phyloP scores from a whole-genome alignment of 2,113 vertebrate genomes.

The Calidris pugnax region DNA sequence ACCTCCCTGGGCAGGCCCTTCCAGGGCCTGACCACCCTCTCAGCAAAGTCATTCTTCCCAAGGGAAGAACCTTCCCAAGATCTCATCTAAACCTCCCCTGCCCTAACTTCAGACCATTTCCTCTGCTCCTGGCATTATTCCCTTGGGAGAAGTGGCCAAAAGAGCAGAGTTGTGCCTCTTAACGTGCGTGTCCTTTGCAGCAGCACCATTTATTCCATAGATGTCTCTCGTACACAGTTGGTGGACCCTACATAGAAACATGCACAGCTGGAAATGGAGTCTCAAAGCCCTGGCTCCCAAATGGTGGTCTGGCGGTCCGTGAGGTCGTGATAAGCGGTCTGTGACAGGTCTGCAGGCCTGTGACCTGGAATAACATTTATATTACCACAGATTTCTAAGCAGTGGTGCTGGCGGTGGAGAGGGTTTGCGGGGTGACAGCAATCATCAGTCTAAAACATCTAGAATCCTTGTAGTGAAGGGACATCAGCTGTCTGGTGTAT shows the following conservation, averaged over 20 bases:
- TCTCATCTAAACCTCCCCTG: no score
- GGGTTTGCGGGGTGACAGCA: not conserved
- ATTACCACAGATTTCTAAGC: not conserved
- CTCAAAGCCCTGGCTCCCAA: not conserved
- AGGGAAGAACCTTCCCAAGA: no score
- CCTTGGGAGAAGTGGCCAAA: no score
- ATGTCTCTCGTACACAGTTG: not conserved
- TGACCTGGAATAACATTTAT: not conserved
- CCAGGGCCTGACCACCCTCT: no score
- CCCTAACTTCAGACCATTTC: no score
- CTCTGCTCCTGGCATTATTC: no score
- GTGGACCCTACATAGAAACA: not conserved
- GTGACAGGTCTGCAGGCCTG: not conserved
- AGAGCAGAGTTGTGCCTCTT: not conserved
- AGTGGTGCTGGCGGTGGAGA: not conserved
- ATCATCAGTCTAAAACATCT: not conserved
- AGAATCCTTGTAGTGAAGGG: not conserved
- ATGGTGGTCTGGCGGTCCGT: fast-evolving
- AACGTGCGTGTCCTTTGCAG: not conserved
- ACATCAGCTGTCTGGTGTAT: not conserved
- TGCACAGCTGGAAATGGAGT: not conserved
- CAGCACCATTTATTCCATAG: not conserved
- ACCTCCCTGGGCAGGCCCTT: no score
- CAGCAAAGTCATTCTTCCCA: no score
- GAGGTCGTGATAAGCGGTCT: not conserved